These are phyloP conservation scores for Chrysolina haemoptera DNA, from an alignment of 2,888 invertebrate species.

Conservation along the genomic window DNA sequence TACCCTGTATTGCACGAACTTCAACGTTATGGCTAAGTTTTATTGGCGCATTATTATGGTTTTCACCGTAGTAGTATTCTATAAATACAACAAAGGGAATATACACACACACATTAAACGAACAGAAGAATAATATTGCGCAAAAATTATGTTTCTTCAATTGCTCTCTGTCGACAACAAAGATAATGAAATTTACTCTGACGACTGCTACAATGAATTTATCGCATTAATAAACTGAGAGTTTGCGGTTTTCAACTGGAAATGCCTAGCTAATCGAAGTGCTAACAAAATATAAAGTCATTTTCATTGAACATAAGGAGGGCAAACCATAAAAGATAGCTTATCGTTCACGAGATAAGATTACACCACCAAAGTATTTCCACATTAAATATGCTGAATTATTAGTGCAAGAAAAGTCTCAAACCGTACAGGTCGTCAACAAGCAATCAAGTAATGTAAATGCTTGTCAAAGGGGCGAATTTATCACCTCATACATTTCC, in stretches of 20 bases:
- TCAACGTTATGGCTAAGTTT: neutral
- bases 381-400: conserved; percentile 17
- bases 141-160: conserved; percentile 2
- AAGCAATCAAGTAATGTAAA: conserved; percentile 6
- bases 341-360: conserved; percentile 47
- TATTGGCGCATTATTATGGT: conserved; percentile 4
- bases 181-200: neutral
- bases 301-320: conserved; percentile 38
- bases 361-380: conserved; percentile 31
- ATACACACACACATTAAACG: neutral
- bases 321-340: conserved; percentile 46
- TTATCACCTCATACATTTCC: conserved; percentile 1
- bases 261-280: conserved; percentile 15
- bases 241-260: conserved; percentile 23
- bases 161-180: neutral
- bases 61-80: neutral
- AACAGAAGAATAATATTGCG: neutral
- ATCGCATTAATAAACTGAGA: conserved; percentile 11
- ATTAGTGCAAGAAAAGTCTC: conserved; percentile 22
- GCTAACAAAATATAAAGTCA: conserved; percentile 14
- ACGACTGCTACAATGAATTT: conserved; percentile 11
- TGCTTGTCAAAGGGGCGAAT: conserved; percentile 11
- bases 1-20: conserved; percentile 8
- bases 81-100: neutral
- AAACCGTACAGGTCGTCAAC: neutral